Conservation (phyloP, 1,140 invertebrate species). For the Apocrypta bakeri region DNA sequence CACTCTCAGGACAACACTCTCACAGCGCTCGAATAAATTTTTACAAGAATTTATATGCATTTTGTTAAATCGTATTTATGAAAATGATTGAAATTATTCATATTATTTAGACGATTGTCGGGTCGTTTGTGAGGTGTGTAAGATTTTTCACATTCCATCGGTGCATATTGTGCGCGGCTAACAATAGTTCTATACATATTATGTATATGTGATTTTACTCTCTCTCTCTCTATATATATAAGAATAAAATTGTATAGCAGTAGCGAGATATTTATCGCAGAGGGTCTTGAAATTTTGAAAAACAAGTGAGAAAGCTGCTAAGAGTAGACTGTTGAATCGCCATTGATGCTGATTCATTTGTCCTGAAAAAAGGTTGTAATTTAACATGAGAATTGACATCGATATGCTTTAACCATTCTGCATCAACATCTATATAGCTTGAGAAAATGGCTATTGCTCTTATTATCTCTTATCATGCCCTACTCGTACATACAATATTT, state of each 20-base stretch:
- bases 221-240: too few relatives aligned
- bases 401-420: background rate
- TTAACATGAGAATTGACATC: background rate
- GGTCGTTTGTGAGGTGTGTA: background rate
- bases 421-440: too few relatives aligned
- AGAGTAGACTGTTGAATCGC: background rate
- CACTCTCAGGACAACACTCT: background rate
- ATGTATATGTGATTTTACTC: too few relatives aligned
- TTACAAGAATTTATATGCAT: slow-evolving; percentile 17
- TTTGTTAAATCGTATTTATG: background rate
- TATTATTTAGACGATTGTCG: slow-evolving; percentile 21
- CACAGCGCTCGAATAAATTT: slow-evolving; percentile 3
- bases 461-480: too few relatives aligned
- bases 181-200: background rate
- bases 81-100: slow-evolving; percentile 26
- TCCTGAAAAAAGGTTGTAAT: background rate
- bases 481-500: too few relatives aligned
- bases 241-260: background rate
- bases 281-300: background rate
- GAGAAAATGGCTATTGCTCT: too few relatives aligned
- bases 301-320: background rate
- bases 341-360: background rate
- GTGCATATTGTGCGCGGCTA: background rate
- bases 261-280: background rate
- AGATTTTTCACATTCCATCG: background rate